Conservation (phyloP, 2,113 vertebrate genomes). For the Panthera leo region DNA sequence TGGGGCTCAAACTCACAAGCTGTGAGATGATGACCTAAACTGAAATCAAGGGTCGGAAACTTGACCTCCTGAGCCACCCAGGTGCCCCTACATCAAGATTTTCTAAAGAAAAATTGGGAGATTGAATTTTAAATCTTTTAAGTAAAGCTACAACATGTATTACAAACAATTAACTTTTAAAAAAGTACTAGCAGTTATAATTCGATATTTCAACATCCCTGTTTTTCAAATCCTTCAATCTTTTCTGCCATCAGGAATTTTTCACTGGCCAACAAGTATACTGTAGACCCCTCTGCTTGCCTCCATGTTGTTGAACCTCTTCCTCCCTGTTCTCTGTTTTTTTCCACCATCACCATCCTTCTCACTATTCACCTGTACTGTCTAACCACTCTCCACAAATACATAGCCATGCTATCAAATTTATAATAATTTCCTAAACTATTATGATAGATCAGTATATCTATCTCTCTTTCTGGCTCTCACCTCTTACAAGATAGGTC, state of each 20-base stretch:
- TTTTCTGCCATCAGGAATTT: neutral
- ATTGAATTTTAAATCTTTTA: neutral
- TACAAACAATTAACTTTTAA: neutral
- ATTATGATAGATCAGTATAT: neutral
- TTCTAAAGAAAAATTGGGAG: neutral
- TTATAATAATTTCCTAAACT: neutral
- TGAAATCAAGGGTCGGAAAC: too few relatives aligned
- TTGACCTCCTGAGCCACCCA: neutral
- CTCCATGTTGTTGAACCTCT: neutral
- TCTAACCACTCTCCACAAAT: neutral
- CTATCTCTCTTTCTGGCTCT: neutral
- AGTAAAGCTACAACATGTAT: neutral
- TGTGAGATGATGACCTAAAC: too few relatives aligned
- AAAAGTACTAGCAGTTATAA: neutral
- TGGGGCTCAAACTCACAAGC: too few relatives aligned
- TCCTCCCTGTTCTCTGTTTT: neutral
- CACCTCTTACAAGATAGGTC: neutral
- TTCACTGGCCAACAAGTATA: neutral
- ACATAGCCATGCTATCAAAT: neutral
- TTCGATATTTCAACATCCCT: neutral
- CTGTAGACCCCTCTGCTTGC: neutral
- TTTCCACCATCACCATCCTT: neutral
- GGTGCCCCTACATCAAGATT: neutral
- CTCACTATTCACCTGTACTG: neutral
- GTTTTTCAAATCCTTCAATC: neutral